These are phyloP conservation scores for Psylliodes chrysocephalus DNA, from an alignment of 2,888 invertebrate species.

Conservation along the genomic window DNA sequence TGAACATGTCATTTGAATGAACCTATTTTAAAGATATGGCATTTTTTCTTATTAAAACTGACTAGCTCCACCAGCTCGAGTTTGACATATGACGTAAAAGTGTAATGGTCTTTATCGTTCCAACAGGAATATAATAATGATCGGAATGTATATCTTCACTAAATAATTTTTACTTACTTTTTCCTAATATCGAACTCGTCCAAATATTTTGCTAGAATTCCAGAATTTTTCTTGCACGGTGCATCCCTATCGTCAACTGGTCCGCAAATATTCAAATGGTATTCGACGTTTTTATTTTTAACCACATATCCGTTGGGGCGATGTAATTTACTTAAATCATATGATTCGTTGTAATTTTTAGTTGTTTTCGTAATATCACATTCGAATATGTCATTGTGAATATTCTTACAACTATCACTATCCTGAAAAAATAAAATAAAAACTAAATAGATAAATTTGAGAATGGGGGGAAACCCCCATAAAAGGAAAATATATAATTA, in stretches of 20 bases:
- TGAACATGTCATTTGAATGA: no score
- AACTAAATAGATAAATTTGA: no score
- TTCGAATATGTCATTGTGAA: not conserved
- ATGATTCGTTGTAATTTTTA: not conserved
- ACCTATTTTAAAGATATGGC: no score
- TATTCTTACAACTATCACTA: not conserved
- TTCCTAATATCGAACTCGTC: conserved; percentile 24
- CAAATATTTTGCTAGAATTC: conserved; percentile 24
- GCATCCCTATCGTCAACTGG: conserved; percentile 22
- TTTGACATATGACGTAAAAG: no score
- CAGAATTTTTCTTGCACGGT: conserved; percentile 27
- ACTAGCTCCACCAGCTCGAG: no score
- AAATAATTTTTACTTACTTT: conserved; percentile 25
- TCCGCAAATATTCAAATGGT: conserved; percentile 33
- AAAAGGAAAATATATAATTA: no score
- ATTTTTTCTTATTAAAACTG: no score
- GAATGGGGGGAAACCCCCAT: no score
- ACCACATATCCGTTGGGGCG: conserved; percentile 9
- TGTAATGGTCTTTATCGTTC: no score
- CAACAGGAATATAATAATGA: no score
- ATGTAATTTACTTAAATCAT: not conserved
- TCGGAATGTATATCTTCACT: no score
- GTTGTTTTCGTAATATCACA: not conserved
- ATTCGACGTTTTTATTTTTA: conserved; percentile 15
- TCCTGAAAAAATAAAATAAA: not conserved